A percentile compares a stretch with the other conserved stretches of the same genome.
phyloP scores from a whole-genome alignment of 2,888 invertebrate species.

The Drosophila mimetica region DNA sequence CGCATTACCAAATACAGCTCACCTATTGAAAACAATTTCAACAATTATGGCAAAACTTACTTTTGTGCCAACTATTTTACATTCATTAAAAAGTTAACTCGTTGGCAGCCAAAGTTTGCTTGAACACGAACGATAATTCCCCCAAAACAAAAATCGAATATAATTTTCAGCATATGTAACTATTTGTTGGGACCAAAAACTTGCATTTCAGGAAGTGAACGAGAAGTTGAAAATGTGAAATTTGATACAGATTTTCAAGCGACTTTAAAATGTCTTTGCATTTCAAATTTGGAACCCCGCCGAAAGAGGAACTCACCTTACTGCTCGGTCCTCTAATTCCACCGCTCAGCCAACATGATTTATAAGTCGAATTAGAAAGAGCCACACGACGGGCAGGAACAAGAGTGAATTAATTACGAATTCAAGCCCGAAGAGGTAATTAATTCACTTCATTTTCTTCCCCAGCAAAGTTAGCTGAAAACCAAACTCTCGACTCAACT shows the following conservation, averaged over 20 bases:
- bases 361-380: constrained; percentile 39
- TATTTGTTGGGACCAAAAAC: too few species aligned
- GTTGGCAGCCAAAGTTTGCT: neutral
- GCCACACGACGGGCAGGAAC: constrained; percentile 25
- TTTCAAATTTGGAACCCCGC: constrained; percentile 1
- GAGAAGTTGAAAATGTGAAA: neutral
- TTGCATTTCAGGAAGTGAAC: too few species aligned
- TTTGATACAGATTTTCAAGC: neutral
- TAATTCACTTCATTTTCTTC: constrained; percentile 44
- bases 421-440: constrained; percentile 49
- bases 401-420: constrained; percentile 45
- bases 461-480: constrained; percentile 24
- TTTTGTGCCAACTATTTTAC: constrained; percentile 6
- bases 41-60: constrained; percentile 1
- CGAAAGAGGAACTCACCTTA: constrained; percentile 2
- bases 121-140: neutral
- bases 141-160: neutral
- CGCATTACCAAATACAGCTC: neutral
- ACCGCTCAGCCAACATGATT: constrained; percentile 34
- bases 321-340: constrained; percentile 10
- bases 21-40: neutral
- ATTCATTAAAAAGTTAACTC: constrained; percentile 17
- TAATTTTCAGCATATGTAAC: neutral
- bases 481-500: constrained; percentile 20
- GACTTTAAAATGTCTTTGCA: constrained; percentile 22